Evolutionary conservation across 2,797 vertebrate genomes (phyloP), one percentile per base, ranked within the genome.

Genomic region (Neosilurus hyrtlii): DNA sequence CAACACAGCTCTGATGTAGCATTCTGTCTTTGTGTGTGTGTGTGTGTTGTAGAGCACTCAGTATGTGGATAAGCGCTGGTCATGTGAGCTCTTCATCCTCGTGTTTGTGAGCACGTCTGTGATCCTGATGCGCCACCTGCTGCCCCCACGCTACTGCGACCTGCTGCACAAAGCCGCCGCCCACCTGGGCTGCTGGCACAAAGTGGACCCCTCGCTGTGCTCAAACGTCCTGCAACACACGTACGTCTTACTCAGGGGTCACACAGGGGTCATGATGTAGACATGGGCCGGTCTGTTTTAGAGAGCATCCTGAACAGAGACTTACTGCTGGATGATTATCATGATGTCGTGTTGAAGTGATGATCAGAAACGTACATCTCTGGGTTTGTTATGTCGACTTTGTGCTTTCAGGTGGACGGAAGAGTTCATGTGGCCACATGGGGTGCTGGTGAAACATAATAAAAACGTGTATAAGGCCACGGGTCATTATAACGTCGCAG

Each of bases 391-490:
- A 6, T 62, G 9, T 56, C 79, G 16, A 8, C 54, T 9, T 62
- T 52, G 24, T 72, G 71, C 76, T 65, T 85, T 35, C 90, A 99
- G 98, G 92, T 99, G 98, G 98, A 98, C 97, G 0, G 98, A 99
- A 87, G 97, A 99, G 86, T 99, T 97, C 90, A 99, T 96, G 96
- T 99, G 98, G 98, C 98, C 98, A 0, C 97, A 99, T 90, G 98
- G 98, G 0, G 97, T 99, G 80, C 87, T 99, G 88, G 98, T 99
- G 82, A 99, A 99, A 86, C 98, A 99, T 91, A 99, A 96, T 93
- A 99, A 98, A 94, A 98, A 98, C 0, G 97, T 99, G 49, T 99
- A 97, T 94, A 99, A 99, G 91, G 98, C 98, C 2, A 96, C 97
- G 95, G 98, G 98, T 1, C 96, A 99, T 88, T 99, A 98, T 91